phyloP scores from a whole-genome alignment of 2,888 invertebrate genomes.

The Villa cingulata region DNA sequence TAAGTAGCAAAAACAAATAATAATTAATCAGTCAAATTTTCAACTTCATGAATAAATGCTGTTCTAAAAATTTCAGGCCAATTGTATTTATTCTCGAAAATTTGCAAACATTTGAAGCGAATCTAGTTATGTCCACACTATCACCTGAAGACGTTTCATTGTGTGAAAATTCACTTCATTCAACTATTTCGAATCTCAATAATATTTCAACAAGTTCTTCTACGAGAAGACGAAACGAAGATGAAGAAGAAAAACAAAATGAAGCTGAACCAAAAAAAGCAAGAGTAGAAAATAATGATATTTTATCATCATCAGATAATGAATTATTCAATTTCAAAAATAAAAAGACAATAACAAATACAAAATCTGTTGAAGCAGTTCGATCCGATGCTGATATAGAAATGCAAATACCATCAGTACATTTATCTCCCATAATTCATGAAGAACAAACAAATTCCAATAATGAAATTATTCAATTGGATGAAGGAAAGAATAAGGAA shows the following conservation, averaged over 20 bases:
- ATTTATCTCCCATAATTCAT: not conserved
- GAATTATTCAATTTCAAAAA: not conserved
- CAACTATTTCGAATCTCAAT: slow-evolving; percentile 18
- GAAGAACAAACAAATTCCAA: not conserved
- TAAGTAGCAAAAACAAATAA: slow-evolving; percentile 24
- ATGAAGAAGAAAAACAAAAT: not conserved
- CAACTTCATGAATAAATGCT: no score
- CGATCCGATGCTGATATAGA: not conserved
- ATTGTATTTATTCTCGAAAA: slow-evolving; percentile 61
- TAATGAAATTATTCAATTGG: not conserved
- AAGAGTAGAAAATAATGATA: not conserved
- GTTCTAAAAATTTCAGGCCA: slow-evolving; percentile 44
- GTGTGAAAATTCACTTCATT: slow-evolving; percentile 21
- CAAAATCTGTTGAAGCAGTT: not conserved
- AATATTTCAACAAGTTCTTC: slow-evolving; percentile 9
- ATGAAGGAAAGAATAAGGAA: not conserved
- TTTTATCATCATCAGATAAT: not conserved
- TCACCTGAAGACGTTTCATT: slow-evolving; percentile 30
- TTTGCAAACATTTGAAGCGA: slow-evolving; percentile 58
- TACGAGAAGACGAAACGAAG: not conserved
- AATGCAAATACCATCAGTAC: not conserved
- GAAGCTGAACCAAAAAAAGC: not conserved
- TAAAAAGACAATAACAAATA: not conserved
- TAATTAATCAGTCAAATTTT: not conserved
- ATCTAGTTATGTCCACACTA: slow-evolving; percentile 60